These are phyloP conservation scores for Piscicola geometra DNA, from an alignment of 2,888 invertebrate species.

Conservation along the genomic window DNA sequence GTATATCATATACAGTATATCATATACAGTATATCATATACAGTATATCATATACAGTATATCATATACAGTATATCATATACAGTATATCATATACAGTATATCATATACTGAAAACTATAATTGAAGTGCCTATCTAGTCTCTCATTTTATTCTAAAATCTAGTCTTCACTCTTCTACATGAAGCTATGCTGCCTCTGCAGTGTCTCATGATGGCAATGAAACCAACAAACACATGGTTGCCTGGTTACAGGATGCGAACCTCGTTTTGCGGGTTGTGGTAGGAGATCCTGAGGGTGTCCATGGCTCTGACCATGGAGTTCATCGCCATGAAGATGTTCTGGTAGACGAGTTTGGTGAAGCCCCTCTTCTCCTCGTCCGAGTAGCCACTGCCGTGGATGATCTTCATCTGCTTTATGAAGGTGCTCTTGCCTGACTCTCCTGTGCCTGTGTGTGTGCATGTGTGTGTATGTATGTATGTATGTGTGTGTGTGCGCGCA, in stretches of 20 bases:
- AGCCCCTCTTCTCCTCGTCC: constrained; percentile 95
- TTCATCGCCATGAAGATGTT: constrained; percentile 99
- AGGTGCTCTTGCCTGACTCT: constrained; percentile 98
- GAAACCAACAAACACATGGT: no score
- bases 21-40: no score
- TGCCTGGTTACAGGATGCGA: no score
- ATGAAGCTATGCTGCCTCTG: no score
- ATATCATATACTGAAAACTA: no score
- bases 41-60: no score
- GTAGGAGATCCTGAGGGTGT: constrained; percentile 92
- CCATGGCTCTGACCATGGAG: constrained; percentile 99
- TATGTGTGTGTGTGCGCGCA: no score
- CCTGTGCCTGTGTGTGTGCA: constrained; percentile 74
- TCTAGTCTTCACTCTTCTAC: background rate
- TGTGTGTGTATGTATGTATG: no score
- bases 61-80: no score
- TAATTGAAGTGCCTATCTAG: background rate
- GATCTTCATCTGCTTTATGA: constrained; percentile 99
- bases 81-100: no score
- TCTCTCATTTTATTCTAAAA: background rate
- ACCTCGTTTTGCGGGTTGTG: constrained; percentile 77
- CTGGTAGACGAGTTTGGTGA: constrained; percentile 98
- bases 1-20: no score
- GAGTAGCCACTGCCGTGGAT: constrained; percentile 99
- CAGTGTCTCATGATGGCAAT: no score